These are phyloP conservation scores for Diploscapter pachys DNA, from an alignment of 1,140 invertebrate species.

Conservation along the genomic window DNA sequence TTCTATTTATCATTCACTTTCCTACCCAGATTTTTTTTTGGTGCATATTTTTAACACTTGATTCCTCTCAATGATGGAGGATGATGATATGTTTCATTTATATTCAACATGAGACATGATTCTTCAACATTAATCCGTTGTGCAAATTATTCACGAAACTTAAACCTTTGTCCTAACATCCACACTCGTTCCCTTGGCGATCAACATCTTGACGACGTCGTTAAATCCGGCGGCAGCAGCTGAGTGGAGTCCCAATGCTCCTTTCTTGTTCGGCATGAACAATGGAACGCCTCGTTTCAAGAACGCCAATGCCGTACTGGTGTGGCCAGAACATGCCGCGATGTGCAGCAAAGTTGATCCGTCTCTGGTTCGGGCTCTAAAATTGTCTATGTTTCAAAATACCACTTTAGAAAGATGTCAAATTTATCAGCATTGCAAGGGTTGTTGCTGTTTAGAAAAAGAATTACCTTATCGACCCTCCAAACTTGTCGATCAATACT, in stretches of 20 bases:
- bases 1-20: too few relatives aligned
- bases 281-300: conserved; percentile 96
- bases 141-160: not conserved
- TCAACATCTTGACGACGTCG: conserved; percentile 88
- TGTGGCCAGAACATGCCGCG: conserved; percentile 78
- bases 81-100: not conserved
- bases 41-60: too few relatives aligned
- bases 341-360: conserved; percentile 73
- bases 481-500: conserved; percentile 92
- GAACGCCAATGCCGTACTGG: conserved; percentile 95
- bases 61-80: not conserved
- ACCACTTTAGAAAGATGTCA: too few relatives aligned
- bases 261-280: conserved; percentile 92
- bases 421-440: too few relatives aligned
- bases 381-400: not conserved
- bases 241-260: conserved; percentile 63
- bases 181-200: conserved; percentile 92
- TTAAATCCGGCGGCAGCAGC: conserved; percentile 75
- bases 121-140: not conserved
- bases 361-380: conserved; percentile 66
- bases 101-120: not conserved
- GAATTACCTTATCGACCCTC: conserved; percentile 60
- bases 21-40: too few relatives aligned
- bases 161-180: conserved; percentile 87
- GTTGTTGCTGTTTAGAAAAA: too few relatives aligned